Percentiles rank a stretch among this genome's conserved stretches.
Conservation (phyloP, 2,888 invertebrate genomes). For the Cyclophora punctaria region DNA sequence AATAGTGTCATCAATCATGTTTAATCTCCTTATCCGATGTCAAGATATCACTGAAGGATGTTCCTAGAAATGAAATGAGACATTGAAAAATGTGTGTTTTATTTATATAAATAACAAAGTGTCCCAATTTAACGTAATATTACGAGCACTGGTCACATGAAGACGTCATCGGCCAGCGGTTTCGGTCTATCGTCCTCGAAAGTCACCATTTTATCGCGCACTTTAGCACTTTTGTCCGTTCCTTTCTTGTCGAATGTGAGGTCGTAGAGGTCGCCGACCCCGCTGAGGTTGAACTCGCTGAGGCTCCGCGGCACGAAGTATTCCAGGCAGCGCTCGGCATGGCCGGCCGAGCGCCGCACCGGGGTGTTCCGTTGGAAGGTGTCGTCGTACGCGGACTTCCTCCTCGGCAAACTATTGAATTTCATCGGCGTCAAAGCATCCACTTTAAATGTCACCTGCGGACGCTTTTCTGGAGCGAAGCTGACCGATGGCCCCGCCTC, state of each 20-base stretch:
- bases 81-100: slow-evolving; percentile 31
- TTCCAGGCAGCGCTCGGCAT: slow-evolving; percentile 80
- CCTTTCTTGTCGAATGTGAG: slow-evolving; percentile 37
- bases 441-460: slow-evolving; percentile 50
- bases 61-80: slow-evolving; percentile 14
- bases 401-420: slow-evolving; percentile 75
- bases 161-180: slow-evolving; percentile 79
- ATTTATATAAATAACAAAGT: slow-evolving; percentile 48
- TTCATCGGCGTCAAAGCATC: slow-evolving; percentile 61
- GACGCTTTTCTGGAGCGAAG: slow-evolving; percentile 35
- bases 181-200: slow-evolving; percentile 82
- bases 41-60: slow-evolving; percentile 6
- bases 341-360: slow-evolving; percentile 77
- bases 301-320: slow-evolving; percentile 90
- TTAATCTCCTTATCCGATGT: slow-evolving; percentile 7
- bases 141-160: slow-evolving; percentile 80
- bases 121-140: slow-evolving; percentile 27
- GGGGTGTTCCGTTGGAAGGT: slow-evolving; percentile 80
- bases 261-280: slow-evolving; percentile 55
- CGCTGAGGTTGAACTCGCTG: slow-evolving; percentile 87
- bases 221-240: slow-evolving; percentile 16
- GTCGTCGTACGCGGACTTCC: slow-evolving; percentile 46
- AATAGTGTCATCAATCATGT: slow-evolving; percentile 13
- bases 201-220: slow-evolving; percentile 84
- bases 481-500: slow-evolving; percentile 46